A percentile compares a stretch with the other conserved stretches of the same genome.
phyloP scores from a whole-genome alignment of 2,797 vertebrate species.

The Epinephelus malabaricus region DNA sequence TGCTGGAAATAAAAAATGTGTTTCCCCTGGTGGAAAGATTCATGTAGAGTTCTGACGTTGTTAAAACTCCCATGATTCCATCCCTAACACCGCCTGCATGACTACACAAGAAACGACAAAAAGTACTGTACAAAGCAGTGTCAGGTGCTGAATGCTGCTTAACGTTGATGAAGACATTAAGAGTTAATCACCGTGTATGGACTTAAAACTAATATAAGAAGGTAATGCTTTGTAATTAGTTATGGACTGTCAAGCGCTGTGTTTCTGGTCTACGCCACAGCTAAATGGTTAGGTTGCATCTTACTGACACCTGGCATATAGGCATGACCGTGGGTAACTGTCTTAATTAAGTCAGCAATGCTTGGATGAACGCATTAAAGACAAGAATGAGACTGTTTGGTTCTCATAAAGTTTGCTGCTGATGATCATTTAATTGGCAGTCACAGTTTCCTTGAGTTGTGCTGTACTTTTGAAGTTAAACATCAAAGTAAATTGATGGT shows the following conservation, averaged over 20 bases:
- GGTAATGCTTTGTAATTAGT: constrained; percentile 49
- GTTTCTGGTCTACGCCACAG: constrained; percentile 22
- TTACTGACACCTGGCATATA: constrained; percentile 14
- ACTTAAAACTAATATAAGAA: constrained; percentile 32
- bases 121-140: constrained; percentile 6
- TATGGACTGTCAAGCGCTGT: constrained; percentile 25
- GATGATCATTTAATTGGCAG: constrained; percentile 33
- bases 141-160: background rate
- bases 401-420: constrained; percentile 47
- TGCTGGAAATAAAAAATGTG: constrained; percentile 9
- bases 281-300: constrained; percentile 32
- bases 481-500: constrained; percentile 29
- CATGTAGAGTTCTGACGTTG: background rate
- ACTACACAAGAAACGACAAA: constrained; percentile 15
- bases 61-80: constrained; percentile 23
- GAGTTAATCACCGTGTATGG: constrained; percentile 39
- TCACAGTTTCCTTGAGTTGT: constrained; percentile 8
- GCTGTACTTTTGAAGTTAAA: constrained; percentile 17
- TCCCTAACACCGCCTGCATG: background rate
- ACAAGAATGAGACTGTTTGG: constrained; percentile 49
- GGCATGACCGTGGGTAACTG: constrained; percentile 3
- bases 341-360: constrained; percentile 47
- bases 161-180: constrained; percentile 25
- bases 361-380: constrained; percentile 37
- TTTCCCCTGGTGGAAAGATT: constrained; percentile 4